These are phyloP conservation scores for Eumeta japonica DNA, from an alignment of 1,140 invertebrate species.

Conservation along the genomic window DNA sequence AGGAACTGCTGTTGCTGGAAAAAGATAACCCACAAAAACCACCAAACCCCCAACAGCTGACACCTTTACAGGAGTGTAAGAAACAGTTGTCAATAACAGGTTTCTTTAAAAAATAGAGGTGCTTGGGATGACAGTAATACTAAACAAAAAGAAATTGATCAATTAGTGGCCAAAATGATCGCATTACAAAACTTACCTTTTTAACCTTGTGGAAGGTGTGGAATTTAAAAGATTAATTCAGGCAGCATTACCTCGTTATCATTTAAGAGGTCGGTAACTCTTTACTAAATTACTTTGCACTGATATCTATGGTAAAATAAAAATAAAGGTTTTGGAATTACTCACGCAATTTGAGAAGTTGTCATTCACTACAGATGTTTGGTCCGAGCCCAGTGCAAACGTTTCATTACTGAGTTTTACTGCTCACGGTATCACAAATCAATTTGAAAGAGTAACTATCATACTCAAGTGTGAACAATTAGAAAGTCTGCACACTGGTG, in stretches of 20 bases:
- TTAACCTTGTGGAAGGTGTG: slow-evolving; percentile 16
- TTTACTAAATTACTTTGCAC: slow-evolving; percentile 12
- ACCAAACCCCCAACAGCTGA: neutral
- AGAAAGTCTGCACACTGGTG: slow-evolving; percentile 10
- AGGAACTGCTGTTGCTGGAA: neutral
- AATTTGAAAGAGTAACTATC: slow-evolving; percentile 10
- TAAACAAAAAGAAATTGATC: slow-evolving; percentile 14
- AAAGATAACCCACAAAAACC: neutral
- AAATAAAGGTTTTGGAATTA: slow-evolving; percentile 6
- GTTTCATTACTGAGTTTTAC: slow-evolving; percentile 8
- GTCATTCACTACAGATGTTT: slow-evolving; percentile 12
- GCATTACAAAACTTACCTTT: slow-evolving; percentile 16
- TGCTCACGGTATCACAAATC: slow-evolving; percentile 10
- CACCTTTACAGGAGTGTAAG: slow-evolving; percentile 1
- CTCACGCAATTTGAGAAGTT: slow-evolving; percentile 9
- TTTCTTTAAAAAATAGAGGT: neutral
- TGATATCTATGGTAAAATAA: slow-evolving; percentile 12
- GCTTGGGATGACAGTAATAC: slow-evolving; percentile 1
- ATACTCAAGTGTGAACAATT: slow-evolving; percentile 10
- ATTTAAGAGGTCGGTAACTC: slow-evolving; percentile 13
- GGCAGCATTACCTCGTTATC: slow-evolving; percentile 11
- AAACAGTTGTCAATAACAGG: neutral
- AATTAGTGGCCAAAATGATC: slow-evolving; percentile 20
- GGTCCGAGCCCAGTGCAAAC: slow-evolving; percentile 6
- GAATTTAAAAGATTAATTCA: slow-evolving; percentile 16